Base-by-base conservation (phyloP, 2,797 vertebrate genomes). In the Mormyrus hasselquistii region DNA sequence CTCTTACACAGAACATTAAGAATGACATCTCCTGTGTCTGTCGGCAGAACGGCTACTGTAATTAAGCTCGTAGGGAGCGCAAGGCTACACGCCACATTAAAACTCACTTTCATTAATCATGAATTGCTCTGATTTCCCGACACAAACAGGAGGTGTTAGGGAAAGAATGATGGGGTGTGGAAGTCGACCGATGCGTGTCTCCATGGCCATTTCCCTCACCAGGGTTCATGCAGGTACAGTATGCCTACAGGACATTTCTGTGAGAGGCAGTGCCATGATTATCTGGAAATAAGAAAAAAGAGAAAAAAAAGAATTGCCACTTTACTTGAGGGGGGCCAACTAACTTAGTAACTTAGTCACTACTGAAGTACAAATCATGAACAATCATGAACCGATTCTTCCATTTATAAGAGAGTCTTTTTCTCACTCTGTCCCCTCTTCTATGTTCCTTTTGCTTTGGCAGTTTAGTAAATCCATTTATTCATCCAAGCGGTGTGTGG, bases 1-100 rank as follows among this genome's bases (percentile, higher is more conserved):
- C 88, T 69, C 91, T 92, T 90, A 89, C 62, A 84, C 86, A 47
- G 73, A 89, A 91, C 88, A 88, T 91, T 91, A 90, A 90, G 89
- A 92, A 91, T 91, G 89, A 92, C 90, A 90, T 92, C 87, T 90
- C 49, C 57, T 50, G 91, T 88, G 90, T 88, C 88, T 87, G 76
- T 52, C 62, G 6, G 2, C 65, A 65, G 90, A 91, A 91, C 89
- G 53, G 90, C 88, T 91, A 34, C 29, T 34, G 29, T 34, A 92
- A 93, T 93, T 92, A 93, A 91, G 69, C 65, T 85, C 57, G 89
- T 89, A 90, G 90, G 86, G 53, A 87, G 62, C 29, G 2, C 4
- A 19, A 2, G 14, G 79, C 82, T 44, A 29, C 59, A 10, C 62
- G 8, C 19, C 49, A 55, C 84, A 89, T 89, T 73, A 89, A 89